Evolutionary conservation across 2,797 vertebrate genomes (phyloP).

Genomic region (Neoniphon sammara): DNA sequence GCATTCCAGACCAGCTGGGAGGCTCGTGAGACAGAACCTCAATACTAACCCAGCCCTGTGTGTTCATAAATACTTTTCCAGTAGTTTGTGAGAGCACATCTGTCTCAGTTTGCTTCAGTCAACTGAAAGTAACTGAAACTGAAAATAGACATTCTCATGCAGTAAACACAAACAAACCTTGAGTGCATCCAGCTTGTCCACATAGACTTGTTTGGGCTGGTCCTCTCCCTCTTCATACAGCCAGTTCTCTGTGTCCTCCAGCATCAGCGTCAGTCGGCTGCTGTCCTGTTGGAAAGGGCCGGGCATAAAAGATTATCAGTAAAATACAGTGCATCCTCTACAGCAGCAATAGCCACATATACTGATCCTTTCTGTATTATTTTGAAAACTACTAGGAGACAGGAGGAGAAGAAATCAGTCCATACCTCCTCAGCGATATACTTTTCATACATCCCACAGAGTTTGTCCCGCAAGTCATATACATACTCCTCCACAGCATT

Average conservation of each 20-base stretch:
- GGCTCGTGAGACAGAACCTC: background rate
- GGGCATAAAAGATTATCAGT: background rate
- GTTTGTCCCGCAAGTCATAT: slow-evolving; percentile 92
- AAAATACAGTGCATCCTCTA: background rate
- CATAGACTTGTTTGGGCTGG: slow-evolving; percentile 92
- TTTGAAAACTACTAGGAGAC: background rate
- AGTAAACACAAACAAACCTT: slow-evolving; percentile 75
- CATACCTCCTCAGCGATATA: slow-evolving; percentile 90
- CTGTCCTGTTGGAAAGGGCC: slow-evolving; percentile 83
- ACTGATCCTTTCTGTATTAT: background rate
- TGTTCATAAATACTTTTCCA: background rate
- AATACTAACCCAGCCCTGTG: background rate
- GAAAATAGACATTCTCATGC: background rate
- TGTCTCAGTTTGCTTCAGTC: background rate
- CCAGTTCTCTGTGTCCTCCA: slow-evolving; percentile 96
- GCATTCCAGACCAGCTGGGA: background rate
- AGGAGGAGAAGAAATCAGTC: slow-evolving; percentile 20
- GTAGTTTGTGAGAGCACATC: background rate
- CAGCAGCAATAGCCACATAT: background rate
- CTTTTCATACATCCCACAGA: slow-evolving; percentile 89
- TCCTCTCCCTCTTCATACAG: slow-evolving; percentile 97
- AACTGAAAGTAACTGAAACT: background rate
- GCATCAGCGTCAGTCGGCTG: slow-evolving; percentile 86
- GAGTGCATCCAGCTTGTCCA: slow-evolving; percentile 92
- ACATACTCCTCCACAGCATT: slow-evolving; percentile 96